These are phyloP conservation scores for Acrocephalus kingi DNA, from an alignment of 2,113 vertebrate genomes.

Conservation along the genomic window DNA sequence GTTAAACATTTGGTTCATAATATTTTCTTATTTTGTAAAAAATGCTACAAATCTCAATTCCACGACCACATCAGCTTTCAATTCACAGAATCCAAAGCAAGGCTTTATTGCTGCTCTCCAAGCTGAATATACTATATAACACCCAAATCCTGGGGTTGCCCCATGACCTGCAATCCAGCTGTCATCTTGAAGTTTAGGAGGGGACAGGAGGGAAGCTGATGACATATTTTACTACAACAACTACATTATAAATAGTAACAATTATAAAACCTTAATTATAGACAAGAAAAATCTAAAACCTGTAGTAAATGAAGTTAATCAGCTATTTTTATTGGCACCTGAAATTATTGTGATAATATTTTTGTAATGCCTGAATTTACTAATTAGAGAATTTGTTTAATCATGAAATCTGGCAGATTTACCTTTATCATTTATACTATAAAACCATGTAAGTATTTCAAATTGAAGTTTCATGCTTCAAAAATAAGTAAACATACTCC, in stretches of 20 bases:
- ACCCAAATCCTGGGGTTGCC: not conserved
- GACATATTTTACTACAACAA: not conserved
- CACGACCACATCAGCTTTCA: not conserved
- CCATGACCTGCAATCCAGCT: not conserved
- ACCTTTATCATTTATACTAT: not conserved
- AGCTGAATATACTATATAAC: rapidly evolving
- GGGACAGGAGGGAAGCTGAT: rapidly evolving
- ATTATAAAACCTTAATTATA: not conserved
- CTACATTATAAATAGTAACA: not conserved
- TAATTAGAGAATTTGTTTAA: not conserved
- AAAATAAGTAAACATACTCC: not conserved
- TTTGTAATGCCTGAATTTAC: not conserved
- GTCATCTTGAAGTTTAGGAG: not conserved
- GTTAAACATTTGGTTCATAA: not conserved
- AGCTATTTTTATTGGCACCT: not conserved
- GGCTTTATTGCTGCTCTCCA: not conserved
- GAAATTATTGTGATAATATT: not conserved
- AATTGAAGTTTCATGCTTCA: not conserved
- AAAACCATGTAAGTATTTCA: not conserved
- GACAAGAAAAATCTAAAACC: not conserved
- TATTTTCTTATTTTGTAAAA: not conserved
- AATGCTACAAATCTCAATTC: not conserved
- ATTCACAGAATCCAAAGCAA: not conserved
- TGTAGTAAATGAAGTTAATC: not conserved
- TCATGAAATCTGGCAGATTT: not conserved